Conservation (phyloP, 2,113 vertebrate genomes). For the Paedocypris sp. region DNA sequence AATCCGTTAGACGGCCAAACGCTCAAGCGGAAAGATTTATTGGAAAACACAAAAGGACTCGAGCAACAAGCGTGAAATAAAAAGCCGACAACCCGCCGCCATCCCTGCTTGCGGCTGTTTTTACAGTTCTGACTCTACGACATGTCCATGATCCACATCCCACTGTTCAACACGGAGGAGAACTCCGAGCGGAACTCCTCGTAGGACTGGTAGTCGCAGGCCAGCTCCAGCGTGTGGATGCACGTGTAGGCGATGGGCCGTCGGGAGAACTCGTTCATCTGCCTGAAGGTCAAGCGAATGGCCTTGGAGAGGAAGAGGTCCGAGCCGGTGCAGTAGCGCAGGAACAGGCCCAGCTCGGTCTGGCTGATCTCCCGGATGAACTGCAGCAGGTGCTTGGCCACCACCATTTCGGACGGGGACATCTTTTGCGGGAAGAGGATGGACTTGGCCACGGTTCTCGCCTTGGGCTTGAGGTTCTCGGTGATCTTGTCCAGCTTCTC, state of each 20-base stretch:
- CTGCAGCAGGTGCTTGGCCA: neutral
- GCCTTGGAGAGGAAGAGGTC: slow-evolving; percentile 15
- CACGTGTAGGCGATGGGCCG: slow-evolving; percentile 20
- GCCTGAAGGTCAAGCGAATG: slow-evolving; percentile 12
- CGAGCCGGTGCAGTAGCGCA: slow-evolving; percentile 13
- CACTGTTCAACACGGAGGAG: slow-evolving; percentile 7
- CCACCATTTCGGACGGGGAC: neutral
- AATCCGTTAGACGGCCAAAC: too few species aligned
- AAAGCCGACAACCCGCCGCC: too few species aligned
- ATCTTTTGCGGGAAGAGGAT: neutral
- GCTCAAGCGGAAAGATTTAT: too few species aligned
- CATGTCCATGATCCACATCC: too few species aligned
- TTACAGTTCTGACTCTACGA: too few species aligned
- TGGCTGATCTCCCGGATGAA: slow-evolving; percentile 1
- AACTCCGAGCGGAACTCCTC: slow-evolving; percentile 21
- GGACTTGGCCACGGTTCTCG: neutral
- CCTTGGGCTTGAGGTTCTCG: neutral
- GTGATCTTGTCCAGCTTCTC: neutral
- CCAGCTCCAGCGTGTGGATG: slow-evolving; percentile 7
- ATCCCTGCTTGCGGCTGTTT: too few species aligned
- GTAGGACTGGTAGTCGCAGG: slow-evolving; percentile 5
- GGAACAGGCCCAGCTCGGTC: slow-evolving; percentile 12
- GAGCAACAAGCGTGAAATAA: too few species aligned
- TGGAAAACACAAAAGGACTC: too few species aligned
- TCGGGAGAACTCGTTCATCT: slow-evolving; percentile 10